Evolutionary conservation across 2,797 vertebrate genomes (phyloP).

Genomic region (Discoglossus pictus): DNA sequence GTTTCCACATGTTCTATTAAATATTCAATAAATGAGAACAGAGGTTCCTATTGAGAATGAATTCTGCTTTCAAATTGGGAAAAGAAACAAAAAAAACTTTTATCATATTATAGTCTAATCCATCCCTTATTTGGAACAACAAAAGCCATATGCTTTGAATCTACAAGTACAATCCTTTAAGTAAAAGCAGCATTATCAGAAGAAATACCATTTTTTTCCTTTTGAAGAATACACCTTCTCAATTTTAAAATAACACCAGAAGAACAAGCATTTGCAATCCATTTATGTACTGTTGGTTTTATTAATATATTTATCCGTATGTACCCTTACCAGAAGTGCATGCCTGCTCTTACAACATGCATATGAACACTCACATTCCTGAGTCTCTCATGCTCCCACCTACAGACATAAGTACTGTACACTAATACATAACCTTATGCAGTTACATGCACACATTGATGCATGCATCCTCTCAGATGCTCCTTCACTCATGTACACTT

Average conservation of each 20-base stretch:
- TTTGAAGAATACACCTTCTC: not conserved
- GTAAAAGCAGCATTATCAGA: slow-evolving; percentile 30
- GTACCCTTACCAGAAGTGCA: too few relatives aligned
- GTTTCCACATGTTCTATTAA: slow-evolving; percentile 1
- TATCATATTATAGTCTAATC: slow-evolving; percentile 19
- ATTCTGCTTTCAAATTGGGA: not conserved
- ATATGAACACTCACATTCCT: too few relatives aligned
- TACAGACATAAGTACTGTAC: too few relatives aligned
- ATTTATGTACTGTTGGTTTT: too few relatives aligned
- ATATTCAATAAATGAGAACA: slow-evolving; percentile 23
- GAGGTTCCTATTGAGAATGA: slow-evolving; percentile 16
- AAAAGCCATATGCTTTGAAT: slow-evolving; percentile 34
- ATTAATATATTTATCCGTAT: too few relatives aligned
- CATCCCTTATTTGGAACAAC: slow-evolving; percentile 3
- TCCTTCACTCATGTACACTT: too few relatives aligned
- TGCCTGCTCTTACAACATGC: too few relatives aligned
- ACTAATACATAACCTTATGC: too few relatives aligned
- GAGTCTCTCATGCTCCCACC: too few relatives aligned
- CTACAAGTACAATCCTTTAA: slow-evolving; percentile 11
- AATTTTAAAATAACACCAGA: not conserved
- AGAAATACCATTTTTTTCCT: slow-evolving; percentile 16
- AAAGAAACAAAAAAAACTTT: slow-evolving; percentile 6
- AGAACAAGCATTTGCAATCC: too few relatives aligned
- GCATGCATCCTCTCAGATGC: too few relatives aligned
- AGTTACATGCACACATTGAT: too few relatives aligned